These are phyloP conservation scores for Drosophila triauraria DNA, from an alignment of 1,140 invertebrate genomes.

Conservation along the genomic window DNA sequence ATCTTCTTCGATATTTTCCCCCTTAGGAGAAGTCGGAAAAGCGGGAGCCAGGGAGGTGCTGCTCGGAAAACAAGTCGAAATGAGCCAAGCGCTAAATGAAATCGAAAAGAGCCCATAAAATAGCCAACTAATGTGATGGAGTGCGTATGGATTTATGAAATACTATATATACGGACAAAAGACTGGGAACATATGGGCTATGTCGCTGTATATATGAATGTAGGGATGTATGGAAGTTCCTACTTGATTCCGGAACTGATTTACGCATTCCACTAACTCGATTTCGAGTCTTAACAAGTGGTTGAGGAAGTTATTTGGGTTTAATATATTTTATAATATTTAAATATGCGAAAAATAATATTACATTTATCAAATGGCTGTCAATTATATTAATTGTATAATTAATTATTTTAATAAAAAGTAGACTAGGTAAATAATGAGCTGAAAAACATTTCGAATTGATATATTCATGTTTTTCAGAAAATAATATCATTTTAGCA, in stretches of 20 bases:
- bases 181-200: conserved; percentile 18
- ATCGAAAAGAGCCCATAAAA: conserved; percentile 58
- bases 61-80: conserved; percentile 31
- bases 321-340: neutral
- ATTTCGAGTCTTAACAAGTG: conserved; percentile 2
- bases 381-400: too few relatives aligned
- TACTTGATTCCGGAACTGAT: conserved; percentile 32
- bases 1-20: conserved; percentile 12
- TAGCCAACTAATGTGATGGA: conserved; percentile 56
- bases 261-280: conserved; percentile 15
- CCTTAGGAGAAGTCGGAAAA: neutral
- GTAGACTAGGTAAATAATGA: too few relatives aligned
- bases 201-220: neutral
- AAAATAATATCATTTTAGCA: too few relatives aligned
- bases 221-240: conserved; percentile 17
- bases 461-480: too few relatives aligned
- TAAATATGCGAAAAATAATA: too few relatives aligned
- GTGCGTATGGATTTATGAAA: conserved; percentile 59
- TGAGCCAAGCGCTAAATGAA: conserved; percentile 51
- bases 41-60: too few relatives aligned
- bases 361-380: too few relatives aligned
- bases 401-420: too few relatives aligned
- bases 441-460: too few relatives aligned
- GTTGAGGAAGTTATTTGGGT: neutral
- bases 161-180: conserved; percentile 27